Evolutionary conservation across 2,888 invertebrate genomes (phyloP), one percentile per base, ranked within the genome.

Genomic region (Chalcosyrphus nemorum): DNA sequence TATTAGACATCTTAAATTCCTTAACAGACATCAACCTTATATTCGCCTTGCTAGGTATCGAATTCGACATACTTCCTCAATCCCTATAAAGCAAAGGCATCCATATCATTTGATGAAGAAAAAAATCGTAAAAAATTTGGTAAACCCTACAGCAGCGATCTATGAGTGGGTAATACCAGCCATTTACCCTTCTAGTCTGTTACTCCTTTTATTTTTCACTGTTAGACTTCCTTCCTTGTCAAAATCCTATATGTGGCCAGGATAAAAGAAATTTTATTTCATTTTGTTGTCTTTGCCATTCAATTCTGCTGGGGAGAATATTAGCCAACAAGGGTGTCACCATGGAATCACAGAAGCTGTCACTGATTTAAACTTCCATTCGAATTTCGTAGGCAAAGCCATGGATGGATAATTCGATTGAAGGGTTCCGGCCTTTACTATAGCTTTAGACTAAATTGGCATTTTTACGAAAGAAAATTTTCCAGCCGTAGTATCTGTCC

Each of bases 251-350:
- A 56, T 63, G 56, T 63, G 57, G 65, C 63, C 70, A 77, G 54
- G 35, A 45, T 24, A 65, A 65, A 57, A 43, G 56, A 57, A 50
- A 24, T 57, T 35, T 61, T 38, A 47, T 77, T 80, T 77, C 54
- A 65, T 21, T 56, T 76, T 50, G 56, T 54, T 81, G 65, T 72
- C 65, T 77, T 27, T 47, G 9, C 27, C 24, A 1, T 54, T 41
- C 38, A 17, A 41, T 29, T 0, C n/a, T 4, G 29, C 17, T 52
- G 50, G 41, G 24, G 29, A 17, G 61, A 68, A 66, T 72, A 82
- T 78, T 78, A 77, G 82, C 70, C 80, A 70, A 56, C 17, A 72
- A 80, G 80, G 84, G 84, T 84, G 84, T 84, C 80, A 80, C 75
- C 66, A 82, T 77, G 72, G 82, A 80, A 65, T 38, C 68, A 54